phyloP scores from a whole-genome alignment of 2,888 invertebrate species.

The Laothoe populi region DNA sequence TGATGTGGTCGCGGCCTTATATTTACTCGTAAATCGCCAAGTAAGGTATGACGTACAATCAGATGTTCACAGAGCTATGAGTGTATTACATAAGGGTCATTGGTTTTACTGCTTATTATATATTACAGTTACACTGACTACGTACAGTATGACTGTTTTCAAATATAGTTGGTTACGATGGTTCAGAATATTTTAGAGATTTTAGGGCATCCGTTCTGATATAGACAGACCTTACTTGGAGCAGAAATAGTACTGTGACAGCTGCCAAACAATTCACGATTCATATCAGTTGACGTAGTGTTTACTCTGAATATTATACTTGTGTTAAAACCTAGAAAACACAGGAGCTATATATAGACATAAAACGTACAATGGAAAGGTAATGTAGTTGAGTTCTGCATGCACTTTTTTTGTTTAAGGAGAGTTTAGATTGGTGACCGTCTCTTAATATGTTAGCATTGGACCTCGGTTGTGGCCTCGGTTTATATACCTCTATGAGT shows the following conservation, averaged over 20 bases:
- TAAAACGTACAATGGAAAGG: not conserved
- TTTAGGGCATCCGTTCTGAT: not conserved
- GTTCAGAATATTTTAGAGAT: not conserved
- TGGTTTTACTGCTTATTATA: too few relatives aligned
- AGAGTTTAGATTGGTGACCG: not conserved
- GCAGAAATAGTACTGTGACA: slow-evolving; percentile 7
- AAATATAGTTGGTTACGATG: too few relatives aligned
- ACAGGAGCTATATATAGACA: not conserved
- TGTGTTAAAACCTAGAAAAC: not conserved
- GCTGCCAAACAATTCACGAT: slow-evolving; percentile 14
- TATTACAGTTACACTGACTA: too few relatives aligned
- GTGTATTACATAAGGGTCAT: too few relatives aligned
- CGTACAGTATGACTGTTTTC: too few relatives aligned
- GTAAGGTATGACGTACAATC: too few relatives aligned
- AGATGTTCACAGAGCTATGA: too few relatives aligned
- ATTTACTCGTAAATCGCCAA: too few relatives aligned
- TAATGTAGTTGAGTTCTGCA: not conserved
- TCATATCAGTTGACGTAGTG: slow-evolving; percentile 6
- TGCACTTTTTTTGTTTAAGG: not conserved
- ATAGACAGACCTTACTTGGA: slow-evolving; percentile 11
- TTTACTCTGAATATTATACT: slow-evolving; percentile 3
- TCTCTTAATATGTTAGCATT: too few relatives aligned
- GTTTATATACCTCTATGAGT: too few relatives aligned
- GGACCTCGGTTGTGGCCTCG: too few relatives aligned
- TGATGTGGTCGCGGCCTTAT: too few relatives aligned